phyloP scores from a whole-genome alignment of 2,797 vertebrate species.

The Sebastes nivosus region DNA sequence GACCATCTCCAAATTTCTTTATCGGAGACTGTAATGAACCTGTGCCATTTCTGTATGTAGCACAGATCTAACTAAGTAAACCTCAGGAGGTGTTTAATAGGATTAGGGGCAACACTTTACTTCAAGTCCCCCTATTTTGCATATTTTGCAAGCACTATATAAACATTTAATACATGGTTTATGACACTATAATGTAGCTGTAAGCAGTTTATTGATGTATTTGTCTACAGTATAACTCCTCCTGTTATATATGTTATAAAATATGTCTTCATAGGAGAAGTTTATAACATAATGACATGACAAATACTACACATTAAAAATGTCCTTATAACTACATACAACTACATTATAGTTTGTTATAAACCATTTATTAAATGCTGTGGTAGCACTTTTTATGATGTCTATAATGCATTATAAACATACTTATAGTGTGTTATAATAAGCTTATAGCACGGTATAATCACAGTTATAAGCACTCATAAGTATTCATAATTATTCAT shows the following conservation, averaged over 20 bases:
- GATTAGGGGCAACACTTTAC: not conserved
- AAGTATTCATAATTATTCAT: no score
- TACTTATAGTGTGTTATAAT: not conserved
- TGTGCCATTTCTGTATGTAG: not conserved
- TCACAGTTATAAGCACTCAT: no score
- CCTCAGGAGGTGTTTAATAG: slow-evolving; percentile 13
- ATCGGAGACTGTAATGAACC: slow-evolving; percentile 3
- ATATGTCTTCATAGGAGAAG: not conserved
- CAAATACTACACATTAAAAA: not conserved
- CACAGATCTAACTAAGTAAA: not conserved
- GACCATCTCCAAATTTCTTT: slow-evolving; percentile 27
- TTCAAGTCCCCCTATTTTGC: not conserved
- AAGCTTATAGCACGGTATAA: no score
- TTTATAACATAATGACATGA: not conserved
- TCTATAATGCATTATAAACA: not conserved
- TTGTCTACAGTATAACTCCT: not conserved
- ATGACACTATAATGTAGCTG: not conserved
- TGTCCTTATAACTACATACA: not conserved
- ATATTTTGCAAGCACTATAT: not conserved
- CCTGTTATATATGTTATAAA: not conserved
- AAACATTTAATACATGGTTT: not conserved
- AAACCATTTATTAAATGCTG: not conserved
- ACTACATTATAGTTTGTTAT: not conserved
- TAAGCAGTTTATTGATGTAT: not conserved
- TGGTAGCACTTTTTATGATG: not conserved